Percentiles rank a stretch among this genome's conserved stretches.
These are phyloP conservation scores for Operophtera brumata DNA, from an alignment of 2,888 invertebrate genomes.

Conservation along the genomic window DNA sequence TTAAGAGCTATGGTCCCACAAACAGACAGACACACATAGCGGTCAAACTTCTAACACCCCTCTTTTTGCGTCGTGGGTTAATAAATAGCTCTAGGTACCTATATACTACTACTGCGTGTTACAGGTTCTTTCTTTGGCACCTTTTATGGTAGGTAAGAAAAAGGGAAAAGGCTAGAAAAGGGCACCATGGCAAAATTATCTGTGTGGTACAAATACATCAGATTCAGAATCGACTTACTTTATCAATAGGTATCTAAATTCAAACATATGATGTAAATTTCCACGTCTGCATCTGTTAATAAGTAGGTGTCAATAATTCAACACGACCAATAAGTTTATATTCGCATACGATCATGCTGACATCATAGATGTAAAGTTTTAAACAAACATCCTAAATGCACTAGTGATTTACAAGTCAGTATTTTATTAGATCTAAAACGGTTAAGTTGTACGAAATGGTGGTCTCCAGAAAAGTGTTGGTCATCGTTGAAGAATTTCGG, in stretches of 20 bases:
- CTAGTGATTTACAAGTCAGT: conserved; percentile 22
- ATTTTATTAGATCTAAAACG: conserved; percentile 2
- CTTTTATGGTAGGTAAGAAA: no score
- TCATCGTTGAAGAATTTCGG: conserved; percentile 44
- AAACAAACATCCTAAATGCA: conserved; percentile 40
- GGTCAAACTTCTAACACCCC: no score
- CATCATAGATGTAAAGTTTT: conserved; percentile 52
- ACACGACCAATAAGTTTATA: conserved; percentile 32
- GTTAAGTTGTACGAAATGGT: conserved; percentile 39
- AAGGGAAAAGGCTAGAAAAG: no score
- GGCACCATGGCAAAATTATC: no score
- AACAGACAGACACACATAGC: no score
- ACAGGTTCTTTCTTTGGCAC: no score
- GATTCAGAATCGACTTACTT: no score
- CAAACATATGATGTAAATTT: conserved; percentile 9
- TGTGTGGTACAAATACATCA: no score
- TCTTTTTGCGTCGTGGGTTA: no score
- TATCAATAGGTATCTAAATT: conserved; percentile 4
- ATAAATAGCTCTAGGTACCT: no score
- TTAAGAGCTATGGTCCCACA: no score
- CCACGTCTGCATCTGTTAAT: conserved; percentile 9
- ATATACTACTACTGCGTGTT: no score
- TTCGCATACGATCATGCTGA: conserved; percentile 49
- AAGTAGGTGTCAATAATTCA: conserved; percentile 34
- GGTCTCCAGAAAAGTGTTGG: conserved; percentile 43